These are phyloP conservation scores for Diplodus sargus DNA, from an alignment of 2,797 vertebrate species.

Conservation along the genomic window DNA sequence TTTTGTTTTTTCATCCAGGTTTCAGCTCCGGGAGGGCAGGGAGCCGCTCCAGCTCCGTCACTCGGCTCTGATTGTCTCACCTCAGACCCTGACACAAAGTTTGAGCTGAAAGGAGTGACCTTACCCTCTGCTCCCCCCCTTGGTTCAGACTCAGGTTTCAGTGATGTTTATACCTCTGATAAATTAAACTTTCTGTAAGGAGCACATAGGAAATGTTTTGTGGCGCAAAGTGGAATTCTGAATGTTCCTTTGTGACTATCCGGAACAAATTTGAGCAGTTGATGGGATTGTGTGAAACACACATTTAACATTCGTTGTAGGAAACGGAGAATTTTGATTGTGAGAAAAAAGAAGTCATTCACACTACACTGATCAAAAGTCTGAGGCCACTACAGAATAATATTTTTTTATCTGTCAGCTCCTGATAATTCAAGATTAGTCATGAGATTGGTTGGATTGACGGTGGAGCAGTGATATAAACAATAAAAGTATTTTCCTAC, in stretches of 20 bases:
- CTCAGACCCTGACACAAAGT: conserved; percentile 18
- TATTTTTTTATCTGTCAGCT: too few species aligned
- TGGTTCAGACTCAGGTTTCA: conserved; percentile 5
- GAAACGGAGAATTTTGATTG: neutral
- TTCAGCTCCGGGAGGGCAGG: neutral
- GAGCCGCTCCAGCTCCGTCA: neutral
- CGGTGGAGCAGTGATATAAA: too few species aligned
- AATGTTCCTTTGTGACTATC: neutral
- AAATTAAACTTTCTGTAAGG: conserved; percentile 63
- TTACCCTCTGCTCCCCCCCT: conserved; percentile 34
- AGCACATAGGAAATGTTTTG: neutral
- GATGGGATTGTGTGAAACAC: too few species aligned
- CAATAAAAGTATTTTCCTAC: too few species aligned
- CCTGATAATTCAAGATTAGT: too few species aligned
- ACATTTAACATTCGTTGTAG: too few species aligned
- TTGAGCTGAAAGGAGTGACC: conserved; percentile 40
- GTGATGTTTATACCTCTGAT: conserved; percentile 61
- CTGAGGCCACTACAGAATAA: too few species aligned
- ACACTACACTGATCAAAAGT: neutral
- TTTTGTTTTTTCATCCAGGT: conserved; percentile 26
- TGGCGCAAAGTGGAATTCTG: neutral
- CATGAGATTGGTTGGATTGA: too few species aligned
- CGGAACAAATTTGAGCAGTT: too few species aligned
- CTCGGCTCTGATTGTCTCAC: neutral
- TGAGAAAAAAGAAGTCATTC: neutral